Evolutionary conservation across 2,888 invertebrate genomes (phyloP).

Genomic region (Orthosia gothica): DNA sequence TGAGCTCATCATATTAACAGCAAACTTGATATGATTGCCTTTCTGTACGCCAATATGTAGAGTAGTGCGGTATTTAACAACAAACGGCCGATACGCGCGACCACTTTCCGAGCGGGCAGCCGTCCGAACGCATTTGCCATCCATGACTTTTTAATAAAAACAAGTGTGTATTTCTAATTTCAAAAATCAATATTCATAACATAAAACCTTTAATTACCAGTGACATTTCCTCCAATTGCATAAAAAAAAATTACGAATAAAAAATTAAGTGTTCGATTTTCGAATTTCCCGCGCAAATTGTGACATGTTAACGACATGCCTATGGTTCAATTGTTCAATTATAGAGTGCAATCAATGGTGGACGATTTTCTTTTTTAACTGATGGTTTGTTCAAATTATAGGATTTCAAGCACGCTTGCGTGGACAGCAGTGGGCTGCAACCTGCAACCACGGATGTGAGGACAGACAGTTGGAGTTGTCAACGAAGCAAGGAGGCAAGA

Average conservation of each 20-base stretch:
- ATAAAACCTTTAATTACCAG: constrained; percentile 22
- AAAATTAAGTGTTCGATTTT: constrained; percentile 58
- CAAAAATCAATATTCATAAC: constrained; percentile 18
- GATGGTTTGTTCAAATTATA: constrained; percentile 87
- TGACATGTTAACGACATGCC: constrained; percentile 63
- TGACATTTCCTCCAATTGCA: neutral
- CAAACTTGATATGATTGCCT: constrained; percentile 72
- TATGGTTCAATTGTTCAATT: constrained; percentile 80
- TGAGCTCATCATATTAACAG: constrained; percentile 50
- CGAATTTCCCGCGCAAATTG: constrained; percentile 73
- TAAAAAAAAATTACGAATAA: constrained; percentile 31
- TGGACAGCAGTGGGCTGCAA: constrained; percentile 72
- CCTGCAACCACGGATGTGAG: constrained; percentile 79
- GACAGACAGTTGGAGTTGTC: constrained; percentile 78
- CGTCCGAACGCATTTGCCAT: constrained; percentile 83
- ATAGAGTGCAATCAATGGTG: constrained; percentile 81
- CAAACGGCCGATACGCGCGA: constrained; percentile 84
- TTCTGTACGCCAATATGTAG: constrained; percentile 86
- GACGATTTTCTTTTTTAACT: constrained; percentile 83
- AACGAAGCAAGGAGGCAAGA: constrained; percentile 54
- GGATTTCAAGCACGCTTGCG: constrained; percentile 86
- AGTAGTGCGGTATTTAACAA: constrained; percentile 90
- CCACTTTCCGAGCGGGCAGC: constrained; percentile 86
- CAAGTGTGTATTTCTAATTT: constrained; percentile 71
- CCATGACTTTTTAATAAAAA: constrained; percentile 69